phyloP scores from a whole-genome alignment of 2,888 invertebrate genomes.

The Mythimna loreyi region DNA sequence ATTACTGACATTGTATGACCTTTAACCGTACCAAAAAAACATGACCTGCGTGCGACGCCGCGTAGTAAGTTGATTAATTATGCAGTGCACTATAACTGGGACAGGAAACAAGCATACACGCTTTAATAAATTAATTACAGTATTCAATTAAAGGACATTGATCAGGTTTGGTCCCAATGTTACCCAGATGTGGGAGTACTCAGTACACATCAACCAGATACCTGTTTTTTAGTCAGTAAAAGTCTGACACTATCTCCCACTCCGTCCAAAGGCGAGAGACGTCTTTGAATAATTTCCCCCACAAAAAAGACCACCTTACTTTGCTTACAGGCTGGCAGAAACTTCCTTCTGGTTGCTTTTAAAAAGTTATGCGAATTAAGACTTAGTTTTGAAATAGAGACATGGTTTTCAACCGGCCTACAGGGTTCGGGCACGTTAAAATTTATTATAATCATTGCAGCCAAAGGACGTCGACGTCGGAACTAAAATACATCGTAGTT shows the following conservation, averaged over 20 bases:
- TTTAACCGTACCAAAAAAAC: constrained; percentile 16
- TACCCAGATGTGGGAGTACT: too few relatives aligned
- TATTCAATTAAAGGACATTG: constrained; percentile 3
- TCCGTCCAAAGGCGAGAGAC: too few relatives aligned
- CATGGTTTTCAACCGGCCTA: not conserved
- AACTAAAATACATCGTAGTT: too few relatives aligned
- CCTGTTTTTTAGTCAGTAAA: too few relatives aligned
- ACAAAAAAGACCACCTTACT: too few relatives aligned
- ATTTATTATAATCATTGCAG: too few relatives aligned
- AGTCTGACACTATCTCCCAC: too few relatives aligned
- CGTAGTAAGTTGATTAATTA: constrained; percentile 25
- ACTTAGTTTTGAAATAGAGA: not conserved
- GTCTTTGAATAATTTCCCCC: too few relatives aligned
- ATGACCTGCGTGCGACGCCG: constrained; percentile 4
- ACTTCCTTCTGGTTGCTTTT: not conserved
- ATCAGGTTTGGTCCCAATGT: too few relatives aligned
- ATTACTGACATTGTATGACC: constrained; percentile 15
- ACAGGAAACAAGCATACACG: constrained; percentile 12
- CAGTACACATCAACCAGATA: too few relatives aligned
- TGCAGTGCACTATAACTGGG: constrained; percentile 27
- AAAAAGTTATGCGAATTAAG: not conserved
- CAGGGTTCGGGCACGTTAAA: not conserved
- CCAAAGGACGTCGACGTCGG: too few relatives aligned
- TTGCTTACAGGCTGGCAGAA: not conserved
- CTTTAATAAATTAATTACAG: constrained; percentile 10